Conservation (phyloP, 2,797 vertebrate species). For the Tenualosa ilisha region DNA sequence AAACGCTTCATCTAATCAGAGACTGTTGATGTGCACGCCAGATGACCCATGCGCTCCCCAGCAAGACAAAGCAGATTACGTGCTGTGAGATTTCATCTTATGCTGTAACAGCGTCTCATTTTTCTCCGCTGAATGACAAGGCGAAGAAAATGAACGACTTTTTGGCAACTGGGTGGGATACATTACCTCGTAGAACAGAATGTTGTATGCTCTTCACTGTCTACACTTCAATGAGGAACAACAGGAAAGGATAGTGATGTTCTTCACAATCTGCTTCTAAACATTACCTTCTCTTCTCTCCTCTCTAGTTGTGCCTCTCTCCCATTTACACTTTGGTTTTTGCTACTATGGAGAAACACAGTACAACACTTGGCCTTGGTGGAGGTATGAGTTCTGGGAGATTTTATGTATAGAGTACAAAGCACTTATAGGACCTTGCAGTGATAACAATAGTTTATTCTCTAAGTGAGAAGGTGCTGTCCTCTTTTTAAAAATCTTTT, state of each 20-base stretch:
- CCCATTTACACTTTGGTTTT: background rate
- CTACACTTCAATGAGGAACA: background rate
- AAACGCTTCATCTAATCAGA: conserved; percentile 58
- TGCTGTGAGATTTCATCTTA: conserved; percentile 64
- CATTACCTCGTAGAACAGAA: background rate
- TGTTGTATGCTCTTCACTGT: background rate
- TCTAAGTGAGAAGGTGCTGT: background rate
- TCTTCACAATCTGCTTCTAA: background rate
- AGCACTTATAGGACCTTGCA: background rate
- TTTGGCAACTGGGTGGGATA: conserved; percentile 46
- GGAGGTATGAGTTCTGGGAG: background rate
- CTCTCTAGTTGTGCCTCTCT: background rate
- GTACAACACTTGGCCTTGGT: no score
- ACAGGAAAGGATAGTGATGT: background rate
- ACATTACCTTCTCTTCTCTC: background rate
- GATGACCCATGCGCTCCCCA: conserved; percentile 55
- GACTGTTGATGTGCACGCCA: conserved; percentile 47
- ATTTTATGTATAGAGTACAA: background rate
- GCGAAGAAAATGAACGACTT: conserved; percentile 54
- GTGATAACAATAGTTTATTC: background rate
- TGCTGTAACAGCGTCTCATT: conserved; percentile 56
- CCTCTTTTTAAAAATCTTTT: background rate
- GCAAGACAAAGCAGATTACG: conserved; percentile 65
- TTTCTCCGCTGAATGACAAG: conserved; percentile 50
- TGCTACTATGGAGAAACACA: no score